Percentiles rank a stretch among this genome's conserved stretches.
phyloP scores from a whole-genome alignment of 2,888 invertebrate species.

The Reticulitermes lucifugus region DNA sequence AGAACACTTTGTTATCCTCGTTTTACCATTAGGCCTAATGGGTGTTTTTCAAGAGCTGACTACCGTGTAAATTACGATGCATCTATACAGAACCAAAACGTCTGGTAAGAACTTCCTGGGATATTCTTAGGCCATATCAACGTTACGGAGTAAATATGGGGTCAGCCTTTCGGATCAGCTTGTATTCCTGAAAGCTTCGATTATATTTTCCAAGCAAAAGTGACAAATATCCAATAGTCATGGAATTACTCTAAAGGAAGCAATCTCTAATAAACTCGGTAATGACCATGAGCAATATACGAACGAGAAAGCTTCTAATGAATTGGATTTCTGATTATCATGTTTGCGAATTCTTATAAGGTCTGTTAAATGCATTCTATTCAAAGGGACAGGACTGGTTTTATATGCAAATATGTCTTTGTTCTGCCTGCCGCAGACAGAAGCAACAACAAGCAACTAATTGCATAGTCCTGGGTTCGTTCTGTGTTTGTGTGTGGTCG shows the following conservation, averaged over 20 bases:
- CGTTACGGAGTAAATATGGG: too few relatives aligned
- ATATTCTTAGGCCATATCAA: too few relatives aligned
- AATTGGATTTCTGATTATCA: neutral
- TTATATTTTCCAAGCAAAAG: neutral
- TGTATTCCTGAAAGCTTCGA: too few relatives aligned
- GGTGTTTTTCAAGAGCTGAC: too few relatives aligned
- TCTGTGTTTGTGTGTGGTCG: conserved; percentile 16
- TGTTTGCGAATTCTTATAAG: neutral
- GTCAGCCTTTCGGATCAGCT: too few relatives aligned
- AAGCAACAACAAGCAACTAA: neutral
- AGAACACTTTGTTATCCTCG: too few relatives aligned
- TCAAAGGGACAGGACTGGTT: neutral
- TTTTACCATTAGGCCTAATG: too few relatives aligned
- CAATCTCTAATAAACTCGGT: too few relatives aligned
- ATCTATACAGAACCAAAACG: too few relatives aligned
- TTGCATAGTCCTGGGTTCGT: conserved; percentile 16
- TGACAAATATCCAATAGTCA: conserved; percentile 14
- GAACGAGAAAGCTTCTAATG: neutral
- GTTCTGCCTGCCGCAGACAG: neutral
- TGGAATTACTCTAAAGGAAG: neutral
- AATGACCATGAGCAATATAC: too few relatives aligned
- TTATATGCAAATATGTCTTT: conserved; percentile 6
- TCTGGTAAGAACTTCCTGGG: too few relatives aligned
- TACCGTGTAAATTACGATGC: too few relatives aligned
- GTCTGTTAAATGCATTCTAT: neutral